Base-by-base conservation (phyloP, 2,888 invertebrate genomes). In the Lysandra bellargus region DNA sequence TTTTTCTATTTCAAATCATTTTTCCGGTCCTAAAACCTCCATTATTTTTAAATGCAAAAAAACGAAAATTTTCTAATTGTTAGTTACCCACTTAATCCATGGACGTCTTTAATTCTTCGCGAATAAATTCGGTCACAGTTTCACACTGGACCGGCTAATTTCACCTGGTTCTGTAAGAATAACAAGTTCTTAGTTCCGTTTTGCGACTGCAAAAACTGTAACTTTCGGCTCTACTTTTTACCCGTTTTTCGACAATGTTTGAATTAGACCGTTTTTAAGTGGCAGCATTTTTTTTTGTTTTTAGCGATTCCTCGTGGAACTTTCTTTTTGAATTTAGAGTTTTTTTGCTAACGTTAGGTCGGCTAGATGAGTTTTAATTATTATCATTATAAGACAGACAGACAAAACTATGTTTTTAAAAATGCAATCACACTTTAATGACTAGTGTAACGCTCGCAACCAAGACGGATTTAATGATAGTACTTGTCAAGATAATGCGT, bases 121-220 rank as follows among this genome's bases (percentile, higher is more conserved):
- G 69, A 33, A 74, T 33, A 40, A 61, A 53, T 72, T 49, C 60
- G 17, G 49, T 79, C 60, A 73, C 75, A n/a, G 49, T 30, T 75
- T 75, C 40, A 75, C 40, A 75, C 69, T 37, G 64, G 33, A 37
- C 69, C 6, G 14, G 17, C 69, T 69, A 69, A 37, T 69, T 69
- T 33, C 14, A 69, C 69, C 33, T 69, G 33, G 69, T 69, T 69
- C 69, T 37, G 33, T 14, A 69, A 33, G 69, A 69, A 69, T 69
- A 69, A 69, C 69, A 69, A 69, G 33, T 69, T 69, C 69, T 69
- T 37, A 69, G 69, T 69, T 37, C 69, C 69, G 33, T 69, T 69
- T 37, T 69, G 57, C 14, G 14, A 37, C 69, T 69, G 69, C 12
- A 69, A 69, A 64, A 69, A 69, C 64, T 30, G 30, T 69, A 30